Conservation (phyloP, 2,797 vertebrate species). For the Toxotes lorentzi region DNA sequence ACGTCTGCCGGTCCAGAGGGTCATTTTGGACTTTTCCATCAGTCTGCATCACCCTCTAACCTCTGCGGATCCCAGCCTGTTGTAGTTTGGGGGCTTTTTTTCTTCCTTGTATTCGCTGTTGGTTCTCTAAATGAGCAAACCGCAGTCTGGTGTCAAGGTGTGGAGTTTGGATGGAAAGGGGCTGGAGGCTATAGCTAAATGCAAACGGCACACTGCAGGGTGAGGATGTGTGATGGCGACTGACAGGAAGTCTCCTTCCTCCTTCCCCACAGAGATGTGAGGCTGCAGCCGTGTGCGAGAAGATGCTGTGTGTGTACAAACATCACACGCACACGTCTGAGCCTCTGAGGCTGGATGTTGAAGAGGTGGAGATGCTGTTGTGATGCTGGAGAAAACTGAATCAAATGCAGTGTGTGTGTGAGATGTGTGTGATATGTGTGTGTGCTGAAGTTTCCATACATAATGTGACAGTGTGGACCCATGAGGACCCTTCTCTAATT, state of each 20-base stretch:
- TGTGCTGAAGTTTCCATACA: neutral
- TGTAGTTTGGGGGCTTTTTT: conserved; percentile 38
- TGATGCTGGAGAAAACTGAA: neutral
- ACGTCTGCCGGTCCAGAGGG: conserved; percentile 53
- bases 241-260: conserved; percentile 26
- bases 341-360: conserved; percentile 13
- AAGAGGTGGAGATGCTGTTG: neutral
- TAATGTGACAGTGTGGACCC: neutral
- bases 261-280: conserved; percentile 37
- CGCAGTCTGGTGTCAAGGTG: conserved; percentile 22
- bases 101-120: conserved; percentile 2
- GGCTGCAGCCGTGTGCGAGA: neutral
- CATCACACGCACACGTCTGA: neutral
- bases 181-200: conserved; percentile 49
- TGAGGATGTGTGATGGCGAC: conserved; percentile 33
- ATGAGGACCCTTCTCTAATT: neutral
- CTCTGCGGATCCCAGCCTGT: conserved; percentile 36
- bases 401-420: neutral
- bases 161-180: conserved; percentile 42
- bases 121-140: conserved; percentile 24
- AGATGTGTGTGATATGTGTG: neutral
- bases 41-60: conserved; percentile 49
- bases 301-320: neutral
- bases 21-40: conserved; percentile 68
- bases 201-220: conserved; percentile 47